phyloP scores from a whole-genome alignment of 2,113 vertebrate genomes.

The Casuarius casuarius region DNA sequence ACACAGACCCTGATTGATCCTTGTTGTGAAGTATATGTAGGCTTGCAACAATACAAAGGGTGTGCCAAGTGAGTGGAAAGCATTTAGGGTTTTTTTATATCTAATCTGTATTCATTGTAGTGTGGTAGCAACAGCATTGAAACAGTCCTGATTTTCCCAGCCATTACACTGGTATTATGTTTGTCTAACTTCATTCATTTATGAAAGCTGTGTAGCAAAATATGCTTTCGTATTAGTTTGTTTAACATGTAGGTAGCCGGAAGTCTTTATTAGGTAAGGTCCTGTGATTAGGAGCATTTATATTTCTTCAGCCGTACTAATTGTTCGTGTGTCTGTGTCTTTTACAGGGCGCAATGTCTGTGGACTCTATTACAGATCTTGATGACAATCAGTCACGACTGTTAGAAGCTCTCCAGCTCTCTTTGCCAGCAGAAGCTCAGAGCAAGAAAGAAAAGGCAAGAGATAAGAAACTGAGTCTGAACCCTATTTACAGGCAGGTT shows the following conservation, averaged over 20 bases:
- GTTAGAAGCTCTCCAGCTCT: conserved; percentile 96
- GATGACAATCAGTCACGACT: conserved; percentile 95
- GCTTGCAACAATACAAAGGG: not conserved
- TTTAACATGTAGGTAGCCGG: not conserved
- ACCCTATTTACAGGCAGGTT: conserved; percentile 97
- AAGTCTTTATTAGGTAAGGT: not conserved
- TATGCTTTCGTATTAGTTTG: not conserved
- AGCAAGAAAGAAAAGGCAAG: conserved; percentile 90
- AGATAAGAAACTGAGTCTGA: conserved; percentile 95
- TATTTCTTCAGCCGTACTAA: not conserved
- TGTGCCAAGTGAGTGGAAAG: not conserved
- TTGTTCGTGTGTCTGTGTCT: not conserved
- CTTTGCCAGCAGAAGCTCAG: conserved; percentile 89
- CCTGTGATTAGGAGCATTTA: not conserved
- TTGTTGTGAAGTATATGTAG: not conserved
- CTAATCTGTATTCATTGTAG: not conserved
- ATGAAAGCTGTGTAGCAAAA: not conserved
- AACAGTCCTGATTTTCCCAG: not conserved
- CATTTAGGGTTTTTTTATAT: not conserved
- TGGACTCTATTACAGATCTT: conserved; percentile 98
- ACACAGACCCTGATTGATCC: not conserved
- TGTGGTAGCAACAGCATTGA: not conserved
- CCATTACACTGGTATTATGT: not conserved
- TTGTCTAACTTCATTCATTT: not conserved
- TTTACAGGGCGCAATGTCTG: conserved; percentile 94